Percentiles rank a stretch among this genome's conserved stretches.
Evolutionary conservation across 1,140 invertebrate species (phyloP).

Genomic region (Drosophila melanogaster): DNA sequence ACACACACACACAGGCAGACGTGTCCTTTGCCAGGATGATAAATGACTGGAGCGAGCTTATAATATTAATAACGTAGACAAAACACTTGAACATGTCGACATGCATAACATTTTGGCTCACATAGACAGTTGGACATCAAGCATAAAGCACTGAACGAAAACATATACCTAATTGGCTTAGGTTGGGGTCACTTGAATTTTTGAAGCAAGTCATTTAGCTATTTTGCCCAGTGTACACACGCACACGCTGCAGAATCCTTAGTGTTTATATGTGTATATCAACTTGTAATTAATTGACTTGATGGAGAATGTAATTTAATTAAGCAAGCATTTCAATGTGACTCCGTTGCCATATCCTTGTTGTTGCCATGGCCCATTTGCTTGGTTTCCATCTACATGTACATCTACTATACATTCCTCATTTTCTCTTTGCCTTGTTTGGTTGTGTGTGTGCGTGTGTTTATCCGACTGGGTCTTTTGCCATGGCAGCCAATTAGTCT

Average conservation of each 20-base stretch:
- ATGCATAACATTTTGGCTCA: slow-evolving; percentile 72
- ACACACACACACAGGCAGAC: slow-evolving; percentile 12
- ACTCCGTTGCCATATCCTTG: slow-evolving; percentile 53
- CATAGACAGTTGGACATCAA: slow-evolving; percentile 32
- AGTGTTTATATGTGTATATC: slow-evolving; percentile 56
- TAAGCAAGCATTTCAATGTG: slow-evolving; percentile 80
- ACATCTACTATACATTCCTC: slow-evolving; percentile 5
- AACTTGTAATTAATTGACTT: slow-evolving; percentile 84
- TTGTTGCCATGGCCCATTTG: slow-evolving; percentile 39
- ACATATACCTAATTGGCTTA: neutral
- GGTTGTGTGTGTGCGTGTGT: slow-evolving; percentile 3
- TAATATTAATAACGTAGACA: slow-evolving; percentile 83
- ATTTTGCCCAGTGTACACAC: slow-evolving; percentile 6
- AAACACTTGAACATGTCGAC: slow-evolving; percentile 80
- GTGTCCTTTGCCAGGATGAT: slow-evolving; percentile 66
- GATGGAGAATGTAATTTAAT: slow-evolving; percentile 84
- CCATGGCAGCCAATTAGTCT: slow-evolving; percentile 66
- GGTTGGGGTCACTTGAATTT: too few species aligned
- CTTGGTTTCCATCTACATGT: slow-evolving; percentile 20
- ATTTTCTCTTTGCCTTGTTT: neutral
- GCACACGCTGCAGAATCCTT: slow-evolving; percentile 29
- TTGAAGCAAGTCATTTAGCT: neutral
- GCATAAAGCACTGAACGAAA: neutral
- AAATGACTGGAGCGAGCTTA: slow-evolving; percentile 76
- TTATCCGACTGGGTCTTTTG: slow-evolving; percentile 18